Base-by-base conservation (phyloP, 2,113 vertebrate species). In the Probosciger aterrimus region DNA sequence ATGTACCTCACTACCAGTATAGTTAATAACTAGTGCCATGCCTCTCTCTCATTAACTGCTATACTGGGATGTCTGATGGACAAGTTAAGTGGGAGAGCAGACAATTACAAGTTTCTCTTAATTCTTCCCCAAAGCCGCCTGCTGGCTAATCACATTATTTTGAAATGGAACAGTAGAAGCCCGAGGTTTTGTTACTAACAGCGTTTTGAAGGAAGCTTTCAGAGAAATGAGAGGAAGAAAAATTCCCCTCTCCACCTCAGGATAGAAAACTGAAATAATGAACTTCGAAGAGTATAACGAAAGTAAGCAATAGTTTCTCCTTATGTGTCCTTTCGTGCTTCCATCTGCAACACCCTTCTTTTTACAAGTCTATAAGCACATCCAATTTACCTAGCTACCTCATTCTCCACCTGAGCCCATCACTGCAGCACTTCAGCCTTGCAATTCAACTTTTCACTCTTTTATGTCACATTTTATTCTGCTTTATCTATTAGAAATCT, bases 11-110 rank as follows among this genome's bases (percentile, higher is more conserved):
- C 9, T 60, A 65, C 24, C 24, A 80, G 44, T 60, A 41, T 13
- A 0, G 0, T 70, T 82, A 28, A 53, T 17, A 10, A 46, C 13
- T 52, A 39, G 6, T 3, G 5, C 19, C 25, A 11, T 46, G 16
- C 43, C 37, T 50, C 7, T 87, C 14, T 22, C 43, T 73, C 25
- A 50, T 76, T 70, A 79, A 57, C 41, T 53, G 5, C 12, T 68
- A 9, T 18, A 12, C 44, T 37, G 5, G 3, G 8, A 47, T 41
- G 8, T 47, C 57, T 68, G 35, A 79, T 14, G 11, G 55, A 44
- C 52, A 62, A 57, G 9, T 28, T 93, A 50, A 86, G 63, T 31
- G 24, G 23, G 13, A 84, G 9, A 87, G 7, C 24, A 82, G 53
- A 19, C 1, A 7, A 68, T 20, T 23, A 52, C 11, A 57, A 69